Evolutionary conservation across 2,113 vertebrate species (phyloP).

Genomic region (Etia nguti): DNA sequence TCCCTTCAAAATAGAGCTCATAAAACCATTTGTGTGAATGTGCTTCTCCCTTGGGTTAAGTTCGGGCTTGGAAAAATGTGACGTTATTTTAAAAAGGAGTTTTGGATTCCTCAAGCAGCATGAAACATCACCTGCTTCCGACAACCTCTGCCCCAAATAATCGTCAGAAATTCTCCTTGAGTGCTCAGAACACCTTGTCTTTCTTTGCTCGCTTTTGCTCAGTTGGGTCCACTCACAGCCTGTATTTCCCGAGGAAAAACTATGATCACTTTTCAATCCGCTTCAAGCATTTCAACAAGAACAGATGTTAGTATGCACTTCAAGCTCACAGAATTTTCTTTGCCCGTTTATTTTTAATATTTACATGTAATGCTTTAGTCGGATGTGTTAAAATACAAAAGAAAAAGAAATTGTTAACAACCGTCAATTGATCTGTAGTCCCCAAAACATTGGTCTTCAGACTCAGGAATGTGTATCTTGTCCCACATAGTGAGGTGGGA

Average conservation of each 20-base stretch:
- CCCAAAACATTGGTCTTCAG: not conserved
- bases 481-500: conserved; percentile 54
- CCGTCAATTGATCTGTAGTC: not conserved
- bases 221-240: not conserved
- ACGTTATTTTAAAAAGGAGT: not conserved
- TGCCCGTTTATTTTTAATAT: not conserved
- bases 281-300: not conserved
- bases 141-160: not conserved
- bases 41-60: not conserved
- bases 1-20: not conserved
- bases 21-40: not conserved
- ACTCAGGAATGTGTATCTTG: not conserved
- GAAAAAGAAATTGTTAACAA: not conserved
- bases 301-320: conserved; percentile 1
- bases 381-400: not conserved
- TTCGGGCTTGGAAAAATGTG: not conserved
- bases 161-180: not conserved
- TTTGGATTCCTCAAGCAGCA: not conserved
- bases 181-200: not conserved
- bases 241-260: not conserved
- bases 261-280: not conserved
- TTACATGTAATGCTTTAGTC: not conserved
- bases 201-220: not conserved
- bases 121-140: not conserved
- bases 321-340: not conserved